phyloP scores from a whole-genome alignment of 2,888 invertebrate genomes.

The Crepidodera aurea region DNA sequence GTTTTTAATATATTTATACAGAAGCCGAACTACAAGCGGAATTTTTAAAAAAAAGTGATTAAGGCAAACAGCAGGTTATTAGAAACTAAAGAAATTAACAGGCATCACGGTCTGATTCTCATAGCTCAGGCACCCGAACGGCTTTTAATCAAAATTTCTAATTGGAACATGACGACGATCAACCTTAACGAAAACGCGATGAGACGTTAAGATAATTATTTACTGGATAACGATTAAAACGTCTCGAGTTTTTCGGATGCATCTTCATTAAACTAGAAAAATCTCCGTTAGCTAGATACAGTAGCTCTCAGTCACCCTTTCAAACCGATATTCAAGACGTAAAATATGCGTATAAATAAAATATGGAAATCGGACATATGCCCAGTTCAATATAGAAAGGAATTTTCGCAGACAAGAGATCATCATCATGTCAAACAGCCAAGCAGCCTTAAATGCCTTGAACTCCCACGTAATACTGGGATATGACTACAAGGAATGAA shows the following conservation, averaged over 20 bases:
- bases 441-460: too few relatives aligned
- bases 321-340: too few relatives aligned
- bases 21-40: not conserved
- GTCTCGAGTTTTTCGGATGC: not conserved
- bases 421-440: too few relatives aligned
- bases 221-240: not conserved
- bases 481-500: too few relatives aligned
- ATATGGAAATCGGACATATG: too few relatives aligned
- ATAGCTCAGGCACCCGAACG: not conserved
- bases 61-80: not conserved
- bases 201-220: slow-evolving; percentile 1
- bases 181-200: not conserved
- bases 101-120: slow-evolving; percentile 3
- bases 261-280: not conserved
- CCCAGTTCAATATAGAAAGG: too few relatives aligned
- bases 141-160: slow-evolving; percentile 5
- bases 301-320: too few relatives aligned
- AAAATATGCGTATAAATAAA: too few relatives aligned
- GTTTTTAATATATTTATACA: not conserved
- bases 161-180: slow-evolving; percentile 1
- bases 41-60: not conserved
- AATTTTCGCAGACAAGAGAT: too few relatives aligned
- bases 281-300: too few relatives aligned
- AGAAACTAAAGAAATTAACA: slow-evolving; percentile 2
- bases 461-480: too few relatives aligned